Evolutionary conservation across 2,113 vertebrate species (phyloP).

Genomic region (Microcebus griseorufus): DNA sequence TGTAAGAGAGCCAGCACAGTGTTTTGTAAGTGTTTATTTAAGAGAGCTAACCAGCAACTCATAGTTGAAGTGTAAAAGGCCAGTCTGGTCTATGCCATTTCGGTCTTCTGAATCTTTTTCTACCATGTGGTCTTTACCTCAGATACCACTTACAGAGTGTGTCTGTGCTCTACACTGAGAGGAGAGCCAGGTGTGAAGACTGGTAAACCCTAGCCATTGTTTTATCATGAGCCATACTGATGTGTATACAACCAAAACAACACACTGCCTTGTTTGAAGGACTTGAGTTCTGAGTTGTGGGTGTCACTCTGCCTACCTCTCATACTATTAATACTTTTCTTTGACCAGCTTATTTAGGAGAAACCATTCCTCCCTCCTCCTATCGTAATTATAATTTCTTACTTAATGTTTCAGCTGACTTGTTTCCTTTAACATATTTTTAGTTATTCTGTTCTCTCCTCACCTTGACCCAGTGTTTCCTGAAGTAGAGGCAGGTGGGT

Average conservation of each 20-base stretch:
- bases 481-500: background rate
- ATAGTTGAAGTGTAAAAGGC: background rate
- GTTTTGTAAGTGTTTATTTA: background rate
- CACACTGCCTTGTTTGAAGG: background rate
- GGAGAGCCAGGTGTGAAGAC: background rate
- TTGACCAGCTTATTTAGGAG: background rate
- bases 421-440: background rate
- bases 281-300: background rate
- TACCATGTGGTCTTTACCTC: background rate
- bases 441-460: background rate
- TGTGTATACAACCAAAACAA: background rate
- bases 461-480: background rate
- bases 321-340: background rate
- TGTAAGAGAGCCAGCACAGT: background rate
- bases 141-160: background rate
- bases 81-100: background rate
- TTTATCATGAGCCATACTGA: background rate
- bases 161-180: background rate
- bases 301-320: background rate
- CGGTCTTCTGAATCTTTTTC: background rate
- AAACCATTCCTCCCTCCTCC: background rate
- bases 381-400: background rate
- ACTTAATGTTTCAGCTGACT: background rate
- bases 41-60: background rate
- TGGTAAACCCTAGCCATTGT: background rate